These are phyloP conservation scores for Pseudopodoces humilis DNA, from an alignment of 2,113 vertebrate species.

Conservation along the genomic window DNA sequence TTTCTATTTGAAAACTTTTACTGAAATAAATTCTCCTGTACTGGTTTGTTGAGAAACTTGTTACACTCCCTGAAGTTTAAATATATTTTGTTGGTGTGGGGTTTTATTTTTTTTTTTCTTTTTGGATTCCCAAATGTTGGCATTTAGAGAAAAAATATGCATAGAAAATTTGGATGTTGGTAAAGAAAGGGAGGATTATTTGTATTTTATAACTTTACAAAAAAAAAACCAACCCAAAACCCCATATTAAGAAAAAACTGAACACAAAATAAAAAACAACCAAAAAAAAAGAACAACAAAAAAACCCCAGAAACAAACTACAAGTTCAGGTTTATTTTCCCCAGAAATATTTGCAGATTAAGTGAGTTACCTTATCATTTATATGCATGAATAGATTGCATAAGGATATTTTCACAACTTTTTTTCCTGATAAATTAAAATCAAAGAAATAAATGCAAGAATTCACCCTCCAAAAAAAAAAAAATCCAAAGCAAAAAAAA, in stretches of 20 bases:
- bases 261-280: neutral
- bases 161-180: neutral
- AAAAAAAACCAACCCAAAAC: neutral
- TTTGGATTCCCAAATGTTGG: fast-evolving
- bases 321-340: fast-evolving
- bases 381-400: fast-evolving
- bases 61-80: neutral
- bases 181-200: neutral
- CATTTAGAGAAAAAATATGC: neutral
- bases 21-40: neutral
- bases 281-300: neutral
- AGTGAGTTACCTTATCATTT: fast-evolving
- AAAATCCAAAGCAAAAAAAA: fast-evolving
- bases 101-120: neutral
- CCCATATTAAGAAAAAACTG: neutral
- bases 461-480: fast-evolving
- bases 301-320: no score
- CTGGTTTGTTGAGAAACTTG: neutral
- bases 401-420: neutral
- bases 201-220: neutral
- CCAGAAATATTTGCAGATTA: neutral
- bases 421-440: neutral
- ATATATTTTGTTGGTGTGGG: fast-evolving
- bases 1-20: neutral
- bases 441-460: neutral